These are phyloP conservation scores for Patiria pectinifera DNA, from an alignment of 53 echinoderm and acorn worm genomes.

Conservation along the genomic window DNA sequence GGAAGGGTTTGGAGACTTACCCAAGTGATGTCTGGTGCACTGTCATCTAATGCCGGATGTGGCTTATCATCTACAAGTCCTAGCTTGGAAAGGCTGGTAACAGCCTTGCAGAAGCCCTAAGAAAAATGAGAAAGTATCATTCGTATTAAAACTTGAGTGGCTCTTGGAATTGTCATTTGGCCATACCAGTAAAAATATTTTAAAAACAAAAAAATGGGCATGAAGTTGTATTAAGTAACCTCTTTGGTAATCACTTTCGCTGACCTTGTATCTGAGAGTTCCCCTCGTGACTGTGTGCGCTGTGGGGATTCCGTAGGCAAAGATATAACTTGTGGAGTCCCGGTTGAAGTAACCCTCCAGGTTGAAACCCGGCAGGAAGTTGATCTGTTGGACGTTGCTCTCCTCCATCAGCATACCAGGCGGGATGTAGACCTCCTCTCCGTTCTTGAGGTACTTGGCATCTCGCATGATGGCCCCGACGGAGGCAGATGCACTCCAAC, in stretches of 20 bases:
- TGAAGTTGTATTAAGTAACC: no score
- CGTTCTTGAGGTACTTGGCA: conserved; percentile 88
- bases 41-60: conserved; percentile 82
- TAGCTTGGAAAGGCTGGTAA: conserved; percentile 68
- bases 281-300: conserved; percentile 88
- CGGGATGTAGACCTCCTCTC: conserved; percentile 88
- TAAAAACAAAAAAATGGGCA: no score
- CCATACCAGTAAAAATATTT: no score
- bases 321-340: conserved; percentile 90
- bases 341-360: conserved; percentile 96
- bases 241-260: no score
- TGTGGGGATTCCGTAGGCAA: conserved; percentile 91
- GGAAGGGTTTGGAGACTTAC: conserved; percentile 59
- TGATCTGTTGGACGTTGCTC: conserved; percentile 77
- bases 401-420: conserved; percentile 88
- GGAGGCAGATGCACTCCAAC: conserved; percentile 91
- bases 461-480: conserved; percentile 76
- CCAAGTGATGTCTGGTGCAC: conserved; percentile 95
- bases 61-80: conserved; percentile 81
- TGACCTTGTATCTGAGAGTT: conserved; percentile 91
- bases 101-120: conserved; percentile 88
- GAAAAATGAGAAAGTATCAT: background rate
- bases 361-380: conserved; percentile 96
- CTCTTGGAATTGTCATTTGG: no score
- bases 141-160: background rate